Base-by-base conservation (phyloP, 1,140 invertebrate species). In the Papilio polytes region DNA sequence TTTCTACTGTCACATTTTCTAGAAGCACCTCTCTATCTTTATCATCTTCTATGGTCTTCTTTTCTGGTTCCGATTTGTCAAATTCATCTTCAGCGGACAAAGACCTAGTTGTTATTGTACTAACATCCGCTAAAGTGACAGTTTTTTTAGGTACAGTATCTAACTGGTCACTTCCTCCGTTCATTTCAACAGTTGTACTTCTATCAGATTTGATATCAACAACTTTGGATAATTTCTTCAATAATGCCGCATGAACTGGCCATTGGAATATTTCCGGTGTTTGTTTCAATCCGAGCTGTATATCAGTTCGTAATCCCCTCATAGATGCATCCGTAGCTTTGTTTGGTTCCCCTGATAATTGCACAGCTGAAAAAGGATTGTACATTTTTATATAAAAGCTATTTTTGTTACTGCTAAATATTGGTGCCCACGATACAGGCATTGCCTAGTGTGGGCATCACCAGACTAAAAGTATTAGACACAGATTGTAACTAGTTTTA, bases 1-100 rank as follows among this genome's bases (percentile, higher is more conserved):
- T 94, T 89, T 94, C 92, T 79, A 94, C 93, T 73, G 91, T 94
- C 3, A 94, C 90, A 88, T 94, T 94, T 83, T 94, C 92, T 20
- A 93, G 82, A 72, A 93, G 87, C 20, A 91, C 51, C 83, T 91
- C 89, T 48, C 87, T 89, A 53, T 90, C 86, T 78, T 83, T 74
- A 81, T 80, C 81, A 44, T 78, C 56, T 72, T 89, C 84, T 44
- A 81, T 79, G 36, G 72, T 44, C 83, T 85, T 86, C 56, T 85
- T 85, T 81, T 84, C 83, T 63, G 84, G 83, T 48, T 85, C 85
- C 51, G 82, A 72, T 51, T 89, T 86, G 36, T 83, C 83, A 66
- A 22, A 22, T 53, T 88, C 85, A 20, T 91, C 89, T 48, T 89
- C 91, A 78, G 82, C 86, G 26, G 86, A 87, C 1, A 93, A 80